Evolutionary conservation across 2,888 invertebrate genomes (phyloP).

Genomic region (Liposcelis brunnea): DNA sequence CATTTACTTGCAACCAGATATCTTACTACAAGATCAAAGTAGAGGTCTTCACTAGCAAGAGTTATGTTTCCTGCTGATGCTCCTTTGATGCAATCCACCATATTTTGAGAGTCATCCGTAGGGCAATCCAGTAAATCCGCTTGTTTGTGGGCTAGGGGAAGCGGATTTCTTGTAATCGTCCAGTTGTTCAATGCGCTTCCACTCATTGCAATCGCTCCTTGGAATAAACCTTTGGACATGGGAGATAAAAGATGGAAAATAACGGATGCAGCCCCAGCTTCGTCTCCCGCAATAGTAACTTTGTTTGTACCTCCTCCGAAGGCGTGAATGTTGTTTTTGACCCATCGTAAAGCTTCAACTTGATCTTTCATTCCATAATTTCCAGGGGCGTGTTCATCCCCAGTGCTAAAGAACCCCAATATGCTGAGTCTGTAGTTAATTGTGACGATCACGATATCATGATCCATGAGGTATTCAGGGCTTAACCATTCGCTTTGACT

Average conservation of each 20-base stretch:
- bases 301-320: constrained; percentile 12
- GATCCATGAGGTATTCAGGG: constrained; percentile 15
- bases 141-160: too few species aligned
- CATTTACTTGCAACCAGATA: too few species aligned
- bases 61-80: too few species aligned
- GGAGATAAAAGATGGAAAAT: constrained; percentile 11
- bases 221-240: constrained; percentile 22
- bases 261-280: constrained; percentile 11
- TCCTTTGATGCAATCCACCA: too few species aligned
- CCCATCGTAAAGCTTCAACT: constrained; percentile 10
- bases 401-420: constrained; percentile 13
- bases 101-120: too few species aligned
- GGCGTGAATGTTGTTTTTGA: constrained; percentile 5
- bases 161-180: too few species aligned
- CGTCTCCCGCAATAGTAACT: constrained; percentile 12
- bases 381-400: constrained; percentile 10
- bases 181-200: too few species aligned
- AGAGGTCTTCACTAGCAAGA: too few species aligned
- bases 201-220: too few species aligned
- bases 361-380: constrained; percentile 13
- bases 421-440: constrained; percentile 16
- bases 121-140: too few species aligned
- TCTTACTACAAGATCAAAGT: too few species aligned
- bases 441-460: constrained; percentile 15
- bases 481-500: constrained; percentile 9